phyloP scores from a whole-genome alignment of 2,888 invertebrate genomes.

The Cantharis nigra region DNA sequence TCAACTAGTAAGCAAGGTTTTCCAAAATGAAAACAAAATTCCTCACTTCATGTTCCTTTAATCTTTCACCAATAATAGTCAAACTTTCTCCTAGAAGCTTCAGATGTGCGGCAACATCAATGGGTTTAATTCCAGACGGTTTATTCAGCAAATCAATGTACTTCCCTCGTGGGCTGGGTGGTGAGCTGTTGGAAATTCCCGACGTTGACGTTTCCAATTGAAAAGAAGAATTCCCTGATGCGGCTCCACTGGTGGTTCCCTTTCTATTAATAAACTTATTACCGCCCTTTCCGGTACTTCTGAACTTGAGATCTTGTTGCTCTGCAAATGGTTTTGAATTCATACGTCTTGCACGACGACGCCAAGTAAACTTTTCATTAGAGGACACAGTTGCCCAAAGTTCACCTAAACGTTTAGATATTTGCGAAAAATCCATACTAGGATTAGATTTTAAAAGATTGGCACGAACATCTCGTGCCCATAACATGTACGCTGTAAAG shows the following conservation, averaged over 20 bases:
- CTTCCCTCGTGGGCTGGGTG: conserved; percentile 51
- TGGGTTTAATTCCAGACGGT: conserved; percentile 75
- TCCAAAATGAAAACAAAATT: background rate
- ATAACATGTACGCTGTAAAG: conserved; percentile 89
- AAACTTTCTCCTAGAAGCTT: conserved; percentile 91
- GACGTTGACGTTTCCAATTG: conserved; percentile 52
- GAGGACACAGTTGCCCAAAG: conserved; percentile 84
- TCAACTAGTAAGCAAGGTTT: background rate
- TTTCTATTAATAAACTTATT: conserved; percentile 58
- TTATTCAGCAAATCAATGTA: conserved; percentile 58
- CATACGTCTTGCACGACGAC: conserved; percentile 75
- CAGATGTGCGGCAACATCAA: conserved; percentile 91
- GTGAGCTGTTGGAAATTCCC: conserved; percentile 47
- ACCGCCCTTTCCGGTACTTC: conserved; percentile 17
- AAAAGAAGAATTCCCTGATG: conserved; percentile 35
- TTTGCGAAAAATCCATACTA: conserved; percentile 80
- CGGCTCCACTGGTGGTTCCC: conserved; percentile 16
- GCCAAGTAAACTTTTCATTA: conserved; percentile 74
- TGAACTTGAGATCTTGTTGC: conserved; percentile 27
- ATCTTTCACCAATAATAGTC: conserved; percentile 88
- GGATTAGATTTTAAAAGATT: conserved; percentile 73
- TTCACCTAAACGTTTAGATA: conserved; percentile 84
- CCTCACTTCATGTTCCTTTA: conserved; percentile 87
- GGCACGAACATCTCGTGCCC: conserved; percentile 83
- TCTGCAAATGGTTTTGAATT: conserved; percentile 40